A percentile compares a stretch with the other conserved stretches of the same genome.
These are phyloP conservation scores for Phyllotreta cruciferae DNA, from an alignment of 2,888 invertebrate genomes.

Conservation along the genomic window DNA sequence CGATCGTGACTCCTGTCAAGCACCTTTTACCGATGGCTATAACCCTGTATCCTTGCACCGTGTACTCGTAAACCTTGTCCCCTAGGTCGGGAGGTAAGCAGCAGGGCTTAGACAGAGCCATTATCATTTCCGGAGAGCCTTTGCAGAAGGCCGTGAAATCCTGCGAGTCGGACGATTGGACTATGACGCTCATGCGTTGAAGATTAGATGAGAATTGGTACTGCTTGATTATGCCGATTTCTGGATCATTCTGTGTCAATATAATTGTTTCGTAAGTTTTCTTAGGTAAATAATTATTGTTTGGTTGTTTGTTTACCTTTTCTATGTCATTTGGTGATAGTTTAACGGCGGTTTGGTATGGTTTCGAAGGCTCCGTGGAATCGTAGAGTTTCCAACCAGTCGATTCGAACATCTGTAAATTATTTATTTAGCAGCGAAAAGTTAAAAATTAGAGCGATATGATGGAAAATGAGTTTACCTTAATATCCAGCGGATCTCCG, in stretches of 20 bases:
- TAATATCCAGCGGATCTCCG: conserved; percentile 94
- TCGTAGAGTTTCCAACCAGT: conserved; percentile 90
- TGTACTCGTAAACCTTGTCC: conserved; percentile 78
- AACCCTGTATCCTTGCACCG: conserved; percentile 88
- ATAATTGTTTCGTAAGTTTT: not conserved
- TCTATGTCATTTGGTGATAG: conserved; percentile 56
- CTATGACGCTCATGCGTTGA: conserved; percentile 89
- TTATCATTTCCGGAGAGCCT: conserved; percentile 92
- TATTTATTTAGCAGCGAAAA: not conserved
- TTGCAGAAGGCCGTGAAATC: conserved; percentile 86
- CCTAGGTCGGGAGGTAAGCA: conserved; percentile 81
- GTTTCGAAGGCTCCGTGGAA: conserved; percentile 78
- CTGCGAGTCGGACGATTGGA: conserved; percentile 70
- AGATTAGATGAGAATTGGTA: conserved; percentile 83
- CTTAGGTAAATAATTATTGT: too few species aligned
- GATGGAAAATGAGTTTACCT: too few species aligned
- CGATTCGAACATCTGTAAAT: conserved; percentile 86
- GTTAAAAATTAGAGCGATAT: not conserved
- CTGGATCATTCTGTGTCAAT: conserved; percentile 28
- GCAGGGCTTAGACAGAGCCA: conserved; percentile 73
- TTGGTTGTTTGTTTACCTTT: not conserved
- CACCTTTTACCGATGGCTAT: conserved; percentile 82
- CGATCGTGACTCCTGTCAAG: conserved; percentile 67
- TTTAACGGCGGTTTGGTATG: conserved; percentile 79
- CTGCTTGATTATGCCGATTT: conserved; percentile 70